Evolutionary conservation across 1,140 invertebrate species (phyloP), one percentile per base, ranked within the genome.

Genomic region (Cylas formicarius): DNA sequence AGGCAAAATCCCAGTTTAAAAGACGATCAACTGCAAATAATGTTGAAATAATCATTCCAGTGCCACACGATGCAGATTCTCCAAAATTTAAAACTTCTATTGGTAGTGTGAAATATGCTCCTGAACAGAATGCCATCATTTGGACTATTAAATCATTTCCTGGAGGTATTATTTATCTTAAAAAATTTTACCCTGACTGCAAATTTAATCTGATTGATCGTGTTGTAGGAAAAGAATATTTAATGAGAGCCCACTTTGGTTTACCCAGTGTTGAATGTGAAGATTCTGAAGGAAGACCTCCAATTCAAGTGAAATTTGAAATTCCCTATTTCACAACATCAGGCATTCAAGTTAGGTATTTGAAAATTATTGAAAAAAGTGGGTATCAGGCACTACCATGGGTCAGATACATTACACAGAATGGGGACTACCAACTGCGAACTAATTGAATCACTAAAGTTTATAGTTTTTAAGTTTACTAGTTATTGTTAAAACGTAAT

Each of bases 81-180:
- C 96, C 96, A 0, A 98, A 97, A 71, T 99, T 99, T 61, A 98
- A 98, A 69, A 97, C 95, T 0, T 94, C 93, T 2, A 91, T 97
- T 55, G 97, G 97, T 10, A 94, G 85, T 67, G 94, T 95, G 17
- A 97, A 95, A 62, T 99, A 98, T 68, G 90, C 91, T 2, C 95
- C 96, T 0, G 96, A 99, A 66, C 85, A 93, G 60, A 97, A 90
- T 74, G 90, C 93, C 19, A 92, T 99, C 22, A 91, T 96, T 16
- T 99, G 97, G 97, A 95, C 87, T n/a, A 94, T 99, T 39, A 98
- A 98, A 67, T 97, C 94, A 19, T 99, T 99, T 67, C 97, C 96
- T 44, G 95, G 97, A 22, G 97, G 96, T 48, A 43, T 40, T 22
- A 4, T 7, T 19, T 8, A 35, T 9, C 22, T 35, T 11, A n/a